phyloP scores from a whole-genome alignment of 1,140 invertebrate species.

The Trichonephila clavipes region DNA sequence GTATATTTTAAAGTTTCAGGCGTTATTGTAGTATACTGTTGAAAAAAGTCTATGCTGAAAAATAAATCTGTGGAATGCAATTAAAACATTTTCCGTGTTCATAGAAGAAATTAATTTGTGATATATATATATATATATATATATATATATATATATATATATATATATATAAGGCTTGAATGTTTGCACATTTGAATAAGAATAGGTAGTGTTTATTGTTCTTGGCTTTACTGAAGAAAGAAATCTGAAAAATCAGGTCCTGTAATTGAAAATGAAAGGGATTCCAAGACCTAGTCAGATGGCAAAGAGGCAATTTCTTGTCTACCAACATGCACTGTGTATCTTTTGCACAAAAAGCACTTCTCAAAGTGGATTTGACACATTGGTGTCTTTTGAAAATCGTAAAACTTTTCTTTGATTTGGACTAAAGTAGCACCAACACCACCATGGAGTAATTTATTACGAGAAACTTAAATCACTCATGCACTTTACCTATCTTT shows the following conservation, averaged over 20 bases:
- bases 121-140: too few species aligned
- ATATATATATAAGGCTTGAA: background rate
- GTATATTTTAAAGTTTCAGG: too few species aligned
- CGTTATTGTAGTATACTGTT: too few species aligned
- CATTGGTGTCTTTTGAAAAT: background rate
- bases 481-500: too few species aligned
- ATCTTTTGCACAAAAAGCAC: background rate
- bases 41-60: background rate
- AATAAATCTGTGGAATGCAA: slow-evolving; percentile 7
- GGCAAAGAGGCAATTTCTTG: slow-evolving; percentile 7
- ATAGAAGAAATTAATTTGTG: background rate
- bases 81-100: background rate
- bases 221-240: too few species aligned
- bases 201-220: background rate
- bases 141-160: too few species aligned
- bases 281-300: background rate
- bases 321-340: background rate
- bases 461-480: too few species aligned
- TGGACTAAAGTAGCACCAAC: background rate
- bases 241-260: too few species aligned
- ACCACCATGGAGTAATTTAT: too few species aligned
- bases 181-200: background rate
- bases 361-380: background rate
- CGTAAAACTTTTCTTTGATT: background rate
- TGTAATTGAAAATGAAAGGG: background rate